A percentile compares a stretch with the other conserved stretches of the same genome.
phyloP scores from a whole-genome alignment of 64 coral and sea anemone species.

The Cladopsammia gracilis region DNA sequence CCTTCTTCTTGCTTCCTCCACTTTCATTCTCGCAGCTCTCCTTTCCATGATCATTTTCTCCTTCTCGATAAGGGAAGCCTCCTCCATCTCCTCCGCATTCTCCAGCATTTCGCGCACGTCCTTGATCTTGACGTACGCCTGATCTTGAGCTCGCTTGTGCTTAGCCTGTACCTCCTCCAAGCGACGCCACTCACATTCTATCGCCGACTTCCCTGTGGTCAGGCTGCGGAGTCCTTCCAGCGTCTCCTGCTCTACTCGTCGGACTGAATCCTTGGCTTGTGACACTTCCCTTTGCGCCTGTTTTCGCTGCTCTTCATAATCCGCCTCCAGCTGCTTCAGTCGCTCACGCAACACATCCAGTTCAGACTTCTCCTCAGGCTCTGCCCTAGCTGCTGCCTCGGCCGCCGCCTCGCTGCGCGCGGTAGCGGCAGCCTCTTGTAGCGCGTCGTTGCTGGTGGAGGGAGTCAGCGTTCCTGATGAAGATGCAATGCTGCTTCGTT shows the following conservation, averaged over 20 bases:
- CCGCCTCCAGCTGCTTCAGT: constrained; percentile 84
- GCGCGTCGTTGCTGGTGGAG: constrained; percentile 37
- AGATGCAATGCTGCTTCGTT: constrained; percentile 40
- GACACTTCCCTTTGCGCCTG: constrained; percentile 82
- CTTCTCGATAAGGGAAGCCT: constrained; percentile 91
- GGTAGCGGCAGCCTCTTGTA: constrained; percentile 17
- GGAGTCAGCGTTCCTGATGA: constrained; percentile 45
- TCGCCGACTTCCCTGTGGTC: constrained; percentile 92
- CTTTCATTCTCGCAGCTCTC: constrained; percentile 84
- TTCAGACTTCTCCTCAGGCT: constrained; percentile 75
- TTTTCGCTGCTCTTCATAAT: constrained; percentile 91
- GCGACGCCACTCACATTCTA: constrained; percentile 85
- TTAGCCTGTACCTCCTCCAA: constrained; percentile 93
- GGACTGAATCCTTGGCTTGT: constrained; percentile 85
- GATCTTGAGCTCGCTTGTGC: constrained; percentile 92
- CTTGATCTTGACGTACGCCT: constrained; percentile 80
- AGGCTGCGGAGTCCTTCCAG: constrained; percentile 90
- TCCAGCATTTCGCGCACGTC: constrained; percentile 91
- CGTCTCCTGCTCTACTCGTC: constrained; percentile 89
- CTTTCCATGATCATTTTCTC: constrained; percentile 98
- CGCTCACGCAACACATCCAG: constrained; percentile 83
- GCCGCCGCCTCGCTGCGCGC: constrained; percentile 25
- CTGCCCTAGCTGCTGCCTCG: constrained; percentile 30
- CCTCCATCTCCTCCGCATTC: constrained; percentile 90
- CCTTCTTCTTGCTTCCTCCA: constrained; percentile 90